Evolutionary conservation across 2,113 vertebrate species (phyloP).

Genomic region (Limnothrissa miodon): DNA sequence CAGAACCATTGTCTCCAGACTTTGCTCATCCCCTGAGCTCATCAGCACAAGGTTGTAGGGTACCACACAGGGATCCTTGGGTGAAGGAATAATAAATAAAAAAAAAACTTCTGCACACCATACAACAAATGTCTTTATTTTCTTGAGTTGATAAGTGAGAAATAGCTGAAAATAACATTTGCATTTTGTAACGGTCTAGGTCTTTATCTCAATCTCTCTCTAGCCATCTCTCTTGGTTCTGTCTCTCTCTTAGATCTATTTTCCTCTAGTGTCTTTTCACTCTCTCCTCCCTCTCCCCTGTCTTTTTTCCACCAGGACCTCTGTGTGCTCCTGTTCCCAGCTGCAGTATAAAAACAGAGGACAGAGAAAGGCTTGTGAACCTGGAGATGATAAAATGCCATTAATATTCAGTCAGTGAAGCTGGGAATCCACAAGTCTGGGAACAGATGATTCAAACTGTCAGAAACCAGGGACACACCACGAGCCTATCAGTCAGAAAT

Average conservation of each 20-base stretch:
- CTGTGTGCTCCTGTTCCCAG: neutral
- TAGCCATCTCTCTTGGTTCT: neutral
- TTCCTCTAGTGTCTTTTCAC: neutral
- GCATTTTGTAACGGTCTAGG: neutral
- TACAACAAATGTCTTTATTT: no score
- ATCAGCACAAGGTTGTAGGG: neutral
- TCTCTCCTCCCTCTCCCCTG: neutral
- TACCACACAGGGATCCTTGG: conserved; percentile 7
- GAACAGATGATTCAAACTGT: neutral
- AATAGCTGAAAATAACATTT: neutral
- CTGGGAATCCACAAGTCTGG: neutral
- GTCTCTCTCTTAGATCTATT: neutral
- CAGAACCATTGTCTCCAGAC: neutral
- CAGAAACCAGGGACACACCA: neutral
- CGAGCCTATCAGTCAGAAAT: neutral
- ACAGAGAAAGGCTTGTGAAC: neutral
- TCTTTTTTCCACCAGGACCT: neutral
- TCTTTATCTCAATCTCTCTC: neutral
- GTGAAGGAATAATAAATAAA: neutral
- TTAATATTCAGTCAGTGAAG: neutral
- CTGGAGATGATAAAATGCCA: neutral
- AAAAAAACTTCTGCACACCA: no score
- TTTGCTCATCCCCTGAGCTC: conserved; percentile 7
- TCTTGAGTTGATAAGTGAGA: neutral
- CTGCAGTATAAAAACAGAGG: neutral